These are phyloP conservation scores for Cepaea nemoralis DNA, from an alignment of 1,140 invertebrate genomes.

Conservation along the genomic window DNA sequence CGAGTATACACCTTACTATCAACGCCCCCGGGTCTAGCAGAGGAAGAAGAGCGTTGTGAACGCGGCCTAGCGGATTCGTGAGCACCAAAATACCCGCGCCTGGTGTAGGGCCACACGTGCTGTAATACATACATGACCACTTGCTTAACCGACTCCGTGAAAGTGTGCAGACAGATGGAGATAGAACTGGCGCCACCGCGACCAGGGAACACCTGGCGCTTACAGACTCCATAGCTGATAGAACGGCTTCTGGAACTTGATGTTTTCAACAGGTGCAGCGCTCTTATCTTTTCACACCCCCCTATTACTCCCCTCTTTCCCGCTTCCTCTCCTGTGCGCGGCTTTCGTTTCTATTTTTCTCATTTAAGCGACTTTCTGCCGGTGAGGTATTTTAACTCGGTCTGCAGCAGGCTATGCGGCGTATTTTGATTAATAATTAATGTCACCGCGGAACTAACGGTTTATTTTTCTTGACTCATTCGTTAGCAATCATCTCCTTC, in stretches of 20 bases:
- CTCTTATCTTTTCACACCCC: slow-evolving; percentile 4
- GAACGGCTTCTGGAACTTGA: background rate
- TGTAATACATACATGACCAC: background rate
- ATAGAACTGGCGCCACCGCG: background rate
- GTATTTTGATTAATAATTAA: too few species aligned
- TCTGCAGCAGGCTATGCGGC: too few species aligned
- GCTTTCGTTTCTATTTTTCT: background rate
- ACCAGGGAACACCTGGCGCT: background rate
- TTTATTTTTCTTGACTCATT: too few species aligned
- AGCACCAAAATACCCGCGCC: background rate
- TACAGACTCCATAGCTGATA: background rate
- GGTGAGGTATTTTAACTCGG: background rate
- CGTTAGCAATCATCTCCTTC: too few species aligned
- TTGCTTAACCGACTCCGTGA: background rate
- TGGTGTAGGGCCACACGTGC: background rate
- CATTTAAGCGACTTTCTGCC: background rate
- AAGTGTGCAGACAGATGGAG: background rate
- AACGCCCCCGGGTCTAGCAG: too few species aligned
- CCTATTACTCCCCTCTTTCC: background rate
- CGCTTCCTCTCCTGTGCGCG: background rate
- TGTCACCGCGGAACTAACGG: too few species aligned
- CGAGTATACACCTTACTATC: too few species aligned
- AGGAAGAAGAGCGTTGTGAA: background rate
- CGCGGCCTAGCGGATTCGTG: background rate
- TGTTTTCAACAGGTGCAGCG: background rate